phyloP scores from a whole-genome alignment of 2,888 invertebrate species.

The Oscheius myriophilus region DNA sequence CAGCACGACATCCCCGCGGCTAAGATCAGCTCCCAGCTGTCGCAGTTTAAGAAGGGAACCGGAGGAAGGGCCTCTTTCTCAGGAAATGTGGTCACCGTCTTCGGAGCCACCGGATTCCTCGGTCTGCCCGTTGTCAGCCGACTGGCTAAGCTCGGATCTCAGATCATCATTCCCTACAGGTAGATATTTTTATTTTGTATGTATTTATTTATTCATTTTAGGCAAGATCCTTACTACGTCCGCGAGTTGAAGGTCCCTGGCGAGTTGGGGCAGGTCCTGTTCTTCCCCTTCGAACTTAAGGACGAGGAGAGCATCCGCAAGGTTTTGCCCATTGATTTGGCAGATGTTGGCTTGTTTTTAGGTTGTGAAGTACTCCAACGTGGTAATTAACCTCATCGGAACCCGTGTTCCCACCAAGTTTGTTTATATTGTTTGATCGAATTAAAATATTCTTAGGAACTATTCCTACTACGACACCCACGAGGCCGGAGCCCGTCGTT shows the following conservation, averaged over 20 bases:
- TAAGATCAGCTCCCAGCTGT: slow-evolving; percentile 39
- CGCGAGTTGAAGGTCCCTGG: slow-evolving; percentile 84
- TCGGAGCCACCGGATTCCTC: slow-evolving; percentile 82
- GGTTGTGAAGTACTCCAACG: slow-evolving; percentile 88
- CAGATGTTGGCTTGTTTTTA: slow-evolving; percentile 13
- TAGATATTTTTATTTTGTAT: slow-evolving; percentile 72
- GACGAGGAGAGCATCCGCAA: slow-evolving; percentile 84
- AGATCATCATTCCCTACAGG: slow-evolving; percentile 91
- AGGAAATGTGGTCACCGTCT: slow-evolving; percentile 94
- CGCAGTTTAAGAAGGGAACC: slow-evolving; percentile 50
- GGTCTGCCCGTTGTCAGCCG: slow-evolving; percentile 88
- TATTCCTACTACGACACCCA: slow-evolving; percentile 87
- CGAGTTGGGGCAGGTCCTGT: slow-evolving; percentile 80
- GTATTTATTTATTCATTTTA: slow-evolving; percentile 16
- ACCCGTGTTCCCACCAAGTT: slow-evolving; percentile 87
- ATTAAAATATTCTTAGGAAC: slow-evolving; percentile 75
- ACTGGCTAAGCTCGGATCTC: slow-evolving; percentile 77
- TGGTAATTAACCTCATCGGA: slow-evolving; percentile 93
- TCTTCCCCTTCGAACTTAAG: slow-evolving; percentile 80
- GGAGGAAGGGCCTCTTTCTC: slow-evolving; percentile 83
- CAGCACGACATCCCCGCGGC: slow-evolving; percentile 44
- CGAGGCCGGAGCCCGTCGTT: slow-evolving; percentile 82
- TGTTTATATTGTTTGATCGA: slow-evolving; percentile 29
- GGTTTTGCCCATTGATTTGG: not conserved
- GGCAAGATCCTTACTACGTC: slow-evolving; percentile 81